phyloP scores from a whole-genome alignment of 2,113 vertebrate genomes.

The Chroicocephalus ridibundus region DNA sequence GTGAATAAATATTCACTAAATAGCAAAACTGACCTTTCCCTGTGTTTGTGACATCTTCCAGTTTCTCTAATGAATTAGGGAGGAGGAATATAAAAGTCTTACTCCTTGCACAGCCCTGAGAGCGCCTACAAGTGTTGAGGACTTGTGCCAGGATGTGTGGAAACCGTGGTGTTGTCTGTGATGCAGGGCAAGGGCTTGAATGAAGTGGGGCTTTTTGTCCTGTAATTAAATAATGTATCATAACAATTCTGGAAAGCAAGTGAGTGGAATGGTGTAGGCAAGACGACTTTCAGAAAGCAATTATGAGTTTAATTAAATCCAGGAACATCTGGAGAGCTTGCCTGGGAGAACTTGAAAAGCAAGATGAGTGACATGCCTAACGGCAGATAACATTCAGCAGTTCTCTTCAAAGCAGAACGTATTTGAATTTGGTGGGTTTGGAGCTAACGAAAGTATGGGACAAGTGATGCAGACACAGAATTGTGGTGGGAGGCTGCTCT shows the following conservation, averaged over 20 bases:
- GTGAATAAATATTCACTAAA: not conserved
- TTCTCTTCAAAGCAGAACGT: not conserved
- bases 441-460: not conserved
- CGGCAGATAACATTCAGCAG: not conserved
- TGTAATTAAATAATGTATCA: not conserved
- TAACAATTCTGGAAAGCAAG: not conserved
- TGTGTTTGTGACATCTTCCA: not conserved
- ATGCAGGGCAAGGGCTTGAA: not conserved
- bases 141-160: not conserved
- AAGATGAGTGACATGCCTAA: not conserved
- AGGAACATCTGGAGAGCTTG: conserved; percentile 33
- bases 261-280: not conserved
- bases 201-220: not conserved
- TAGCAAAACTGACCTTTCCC: not conserved
- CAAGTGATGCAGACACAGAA: not conserved
- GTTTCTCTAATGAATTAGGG: not conserved
- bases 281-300: conserved; percentile 7
- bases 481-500: not conserved
- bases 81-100: not conserved
- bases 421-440: not conserved
- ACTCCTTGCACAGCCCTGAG: not conserved
- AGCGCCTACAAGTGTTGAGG: not conserved
- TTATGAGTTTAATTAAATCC: conserved; percentile 31
- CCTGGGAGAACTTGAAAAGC: conserved; percentile 35
- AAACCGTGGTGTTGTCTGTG: not conserved